phyloP scores from a whole-genome alignment of 2,797 vertebrate genomes.

The Halcyon smyrnensis region DNA sequence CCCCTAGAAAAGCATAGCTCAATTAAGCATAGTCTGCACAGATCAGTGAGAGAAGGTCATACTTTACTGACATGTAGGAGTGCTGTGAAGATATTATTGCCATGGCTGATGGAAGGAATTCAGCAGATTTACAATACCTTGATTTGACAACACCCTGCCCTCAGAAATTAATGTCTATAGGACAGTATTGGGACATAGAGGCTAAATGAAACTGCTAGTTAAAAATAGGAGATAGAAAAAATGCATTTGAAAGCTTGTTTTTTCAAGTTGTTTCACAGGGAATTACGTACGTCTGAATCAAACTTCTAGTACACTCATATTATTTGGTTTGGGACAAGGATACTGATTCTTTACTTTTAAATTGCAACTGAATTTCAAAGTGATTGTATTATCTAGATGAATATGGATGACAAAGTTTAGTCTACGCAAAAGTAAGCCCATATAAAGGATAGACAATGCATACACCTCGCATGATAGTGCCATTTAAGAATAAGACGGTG shows the following conservation, averaged over 20 bases:
- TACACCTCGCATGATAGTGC: background rate
- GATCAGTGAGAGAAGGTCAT: constrained; percentile 36
- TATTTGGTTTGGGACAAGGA: background rate
- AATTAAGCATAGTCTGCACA: background rate
- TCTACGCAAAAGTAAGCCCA: background rate
- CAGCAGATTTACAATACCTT: constrained; percentile 21
- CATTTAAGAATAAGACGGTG: background rate
- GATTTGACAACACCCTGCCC: background rate
- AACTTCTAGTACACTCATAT: background rate
- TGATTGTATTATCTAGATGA: background rate
- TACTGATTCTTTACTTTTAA: background rate
- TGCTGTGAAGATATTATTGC: constrained; percentile 33
- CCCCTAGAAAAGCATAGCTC: constrained; percentile 41
- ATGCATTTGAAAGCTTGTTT: background rate
- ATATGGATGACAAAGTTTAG: background rate
- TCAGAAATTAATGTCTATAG: constrained; percentile 1
- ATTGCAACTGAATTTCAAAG: background rate
- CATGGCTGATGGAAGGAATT: constrained; percentile 23
- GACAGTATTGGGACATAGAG: background rate
- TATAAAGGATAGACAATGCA: background rate
- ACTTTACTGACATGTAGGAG: background rate
- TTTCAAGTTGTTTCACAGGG: background rate
- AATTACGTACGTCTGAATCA: background rate
- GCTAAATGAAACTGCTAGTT: constrained; percentile 14
- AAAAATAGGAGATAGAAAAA: constrained; percentile 9